Evolutionary conservation across 1,140 invertebrate genomes (phyloP), one percentile per base, ranked within the genome.

Genomic region (Diorhabda carinulata): DNA sequence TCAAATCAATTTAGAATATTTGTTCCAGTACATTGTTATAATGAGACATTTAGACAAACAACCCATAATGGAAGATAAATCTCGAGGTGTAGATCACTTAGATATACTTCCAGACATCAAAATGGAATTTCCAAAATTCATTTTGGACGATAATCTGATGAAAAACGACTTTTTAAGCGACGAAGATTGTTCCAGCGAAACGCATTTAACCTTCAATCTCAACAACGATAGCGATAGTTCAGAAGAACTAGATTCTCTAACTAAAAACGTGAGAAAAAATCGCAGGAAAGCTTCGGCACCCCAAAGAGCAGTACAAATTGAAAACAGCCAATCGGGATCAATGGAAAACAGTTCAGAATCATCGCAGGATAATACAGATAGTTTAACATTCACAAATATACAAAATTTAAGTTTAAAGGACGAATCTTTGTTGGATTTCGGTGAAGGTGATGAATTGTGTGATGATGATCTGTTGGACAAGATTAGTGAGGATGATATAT

Each of bases 401-500:
- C 45, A 69, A 44, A 69, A 65, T 52, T 43, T 57, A 44, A 61
- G 41, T 44, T 68, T 68, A 4, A 43, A 66, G 42, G 61, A 65
- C 56, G 70, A 66, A 4, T 57, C 43, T 9, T 10, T 52, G 45
- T 56, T 72, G 8, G 57, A 68, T 61, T 66, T 57, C 40, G 59
- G 52, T 3, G 68, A 69, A n/a, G 57, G 58, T 25, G 64, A 61
- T 7, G 65, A 72, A 45, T 69, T 70, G 43, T 64, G 60, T 66
- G 77, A 74, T 3, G 77, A 74, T 3, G 75, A 78, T 67, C 60
- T 76, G 57, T 66, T 73, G 47, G 59, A 69, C 2, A 71, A 74
- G 61, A 75, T 78, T 40, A 70, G 72, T 56, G 74, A 77, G 40
- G 72, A 76, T 63, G 72, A 78, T 72, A 76, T 78, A 66, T 78